Evolutionary conservation across 2,113 vertebrate species (phyloP), one percentile per base, ranked within the genome.

Genomic region (Apteryx owenii): DNA sequence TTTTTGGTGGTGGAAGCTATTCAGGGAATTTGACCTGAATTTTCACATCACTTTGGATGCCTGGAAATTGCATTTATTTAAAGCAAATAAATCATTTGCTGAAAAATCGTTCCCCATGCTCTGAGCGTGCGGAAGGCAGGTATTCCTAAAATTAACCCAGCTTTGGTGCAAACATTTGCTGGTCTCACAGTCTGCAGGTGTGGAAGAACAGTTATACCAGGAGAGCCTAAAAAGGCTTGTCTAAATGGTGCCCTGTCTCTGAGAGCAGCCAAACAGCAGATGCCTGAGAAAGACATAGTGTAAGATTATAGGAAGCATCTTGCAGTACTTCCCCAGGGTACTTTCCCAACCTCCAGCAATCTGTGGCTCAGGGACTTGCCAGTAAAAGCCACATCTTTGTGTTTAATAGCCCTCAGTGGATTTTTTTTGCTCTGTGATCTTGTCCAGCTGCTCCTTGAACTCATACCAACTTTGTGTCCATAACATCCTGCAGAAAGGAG

Each of bases 1-100:
- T 93, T 92, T 90, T 50, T 61, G 54, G 64, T 87, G 89, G 80
- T 4, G 1, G 65, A 54, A 95, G 65, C 90, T 94, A 93, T 93
- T 93, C 36, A 25, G 61, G 72, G 91, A 86, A 68, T 71, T 86
- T 79, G 89, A 92, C 82, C 80, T 95, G 89, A 78, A 51, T 92
- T 87, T 90, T 85, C 89, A n/a, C 36, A 71, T 79, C 81, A 14
- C 46, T 95, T 90, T n/a, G 10, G 21, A 31, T 75, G 80, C 73
- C 61, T 81, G 16, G n/a, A 92, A 90, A 81, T 95, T 64, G 54
- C 65, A 42, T 81, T 81, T 87, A 31, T 38, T 90, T 71, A 54
- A 86, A 89, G 85, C 62, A 78, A 90, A 61, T 56, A 84, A 92
- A 21, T 42, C 0, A 20, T 51, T 80, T 90, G 31, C 82, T 65